Conservation (phyloP, 2,797 vertebrate species). For the Emys orbicularis region DNA sequence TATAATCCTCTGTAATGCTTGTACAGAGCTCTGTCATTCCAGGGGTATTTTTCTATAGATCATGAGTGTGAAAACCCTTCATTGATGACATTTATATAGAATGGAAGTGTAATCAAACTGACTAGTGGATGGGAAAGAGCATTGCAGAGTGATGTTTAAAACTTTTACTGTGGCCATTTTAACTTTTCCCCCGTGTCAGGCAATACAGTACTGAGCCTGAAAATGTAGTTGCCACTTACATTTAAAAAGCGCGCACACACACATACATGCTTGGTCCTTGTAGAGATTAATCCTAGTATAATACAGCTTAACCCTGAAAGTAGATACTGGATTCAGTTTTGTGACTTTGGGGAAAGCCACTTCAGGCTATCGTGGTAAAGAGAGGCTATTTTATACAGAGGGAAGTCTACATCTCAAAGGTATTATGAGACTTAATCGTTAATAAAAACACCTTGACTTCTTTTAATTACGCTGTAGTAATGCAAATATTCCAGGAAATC, state of each 20-base stretch:
- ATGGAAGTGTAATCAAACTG: background rate
- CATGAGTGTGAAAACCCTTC: background rate
- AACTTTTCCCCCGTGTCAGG: background rate
- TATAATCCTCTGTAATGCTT: background rate
- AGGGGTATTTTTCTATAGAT: background rate
- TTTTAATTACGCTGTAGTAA: background rate
- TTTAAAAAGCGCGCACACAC: background rate
- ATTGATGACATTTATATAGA: background rate
- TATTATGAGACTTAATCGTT: background rate
- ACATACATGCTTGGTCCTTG: background rate
- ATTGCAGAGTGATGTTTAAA: background rate
- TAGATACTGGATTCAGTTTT: background rate
- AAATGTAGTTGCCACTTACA: background rate
- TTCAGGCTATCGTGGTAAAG: background rate
- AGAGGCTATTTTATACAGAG: background rate
- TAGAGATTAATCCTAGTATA: background rate
- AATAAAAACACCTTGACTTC: background rate
- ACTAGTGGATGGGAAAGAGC: background rate
- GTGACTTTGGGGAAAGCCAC: background rate
- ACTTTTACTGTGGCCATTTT: background rate
- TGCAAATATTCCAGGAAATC: background rate
- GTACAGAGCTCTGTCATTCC: background rate
- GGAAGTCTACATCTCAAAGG: background rate
- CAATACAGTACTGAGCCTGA: background rate
- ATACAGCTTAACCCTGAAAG: background rate